Conservation (phyloP, 2,797 vertebrate genomes). For the Thalassophryne amazonica region DNA sequence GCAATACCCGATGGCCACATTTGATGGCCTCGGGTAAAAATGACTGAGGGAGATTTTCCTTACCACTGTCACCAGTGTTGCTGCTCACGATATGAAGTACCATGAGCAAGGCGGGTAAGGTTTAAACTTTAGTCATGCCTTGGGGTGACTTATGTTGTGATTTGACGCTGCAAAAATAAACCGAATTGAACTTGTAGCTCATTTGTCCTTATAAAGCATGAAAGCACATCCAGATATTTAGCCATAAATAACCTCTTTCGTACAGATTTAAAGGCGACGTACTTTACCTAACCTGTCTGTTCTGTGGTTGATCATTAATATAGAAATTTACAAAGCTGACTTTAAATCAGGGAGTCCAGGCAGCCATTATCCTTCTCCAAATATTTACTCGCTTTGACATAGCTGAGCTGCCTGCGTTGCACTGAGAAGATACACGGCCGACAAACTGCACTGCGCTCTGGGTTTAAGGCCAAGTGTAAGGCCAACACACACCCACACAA, state of each 20-base stretch:
- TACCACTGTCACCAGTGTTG: no score
- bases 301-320: slow-evolving; percentile 52
- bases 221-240: slow-evolving; percentile 2
- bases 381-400: slow-evolving; percentile 71
- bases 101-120: no score
- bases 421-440: slow-evolving; percentile 50
- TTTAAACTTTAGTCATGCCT: no score
- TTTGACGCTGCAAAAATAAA: no score
- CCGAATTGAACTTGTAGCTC: no score
- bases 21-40: no score
- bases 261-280: slow-evolving; percentile 7
- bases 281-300: slow-evolving; percentile 16
- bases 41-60: no score
- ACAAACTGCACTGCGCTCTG: slow-evolving; percentile 15
- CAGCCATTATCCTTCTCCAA: slow-evolving; percentile 61
- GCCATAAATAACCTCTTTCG: background rate
- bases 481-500: slow-evolving; percentile 14
- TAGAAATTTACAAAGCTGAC: slow-evolving; percentile 44
- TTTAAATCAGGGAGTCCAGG: slow-evolving; percentile 57
- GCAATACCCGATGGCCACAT: no score
- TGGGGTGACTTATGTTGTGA: no score
- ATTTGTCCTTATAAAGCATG: background rate
- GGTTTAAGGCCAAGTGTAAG: slow-evolving; percentile 44
- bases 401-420: slow-evolving; percentile 54
- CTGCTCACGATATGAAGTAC: no score